Evolutionary conservation across 2,113 vertebrate species (phyloP), one percentile per base, ranked within the genome.

Genomic region (Paracanthobrama guichenoti): DNA sequence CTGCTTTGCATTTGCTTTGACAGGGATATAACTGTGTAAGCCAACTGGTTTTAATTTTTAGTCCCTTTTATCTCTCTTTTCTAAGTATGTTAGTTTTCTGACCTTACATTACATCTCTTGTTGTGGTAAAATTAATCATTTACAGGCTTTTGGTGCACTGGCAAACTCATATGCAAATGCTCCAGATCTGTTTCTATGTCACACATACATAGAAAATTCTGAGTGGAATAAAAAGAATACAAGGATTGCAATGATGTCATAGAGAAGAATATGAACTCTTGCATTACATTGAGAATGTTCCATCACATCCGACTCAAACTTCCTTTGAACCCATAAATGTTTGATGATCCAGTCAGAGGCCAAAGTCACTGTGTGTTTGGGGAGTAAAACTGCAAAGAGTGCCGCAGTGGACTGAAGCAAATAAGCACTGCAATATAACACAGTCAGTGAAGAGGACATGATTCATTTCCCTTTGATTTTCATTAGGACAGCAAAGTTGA

Each of bases 71-170:
- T 59, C 39, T 46, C 20, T 69, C 4, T 71, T 82, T 22, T 31
- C 22, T 5, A 1, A 24, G 46, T 77, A 26, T 64, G 46, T 50
- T 26, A 16, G 14, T 81, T 28, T 85, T 16, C 39, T 16, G 57
- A 86, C 77, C 78, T 28, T 48, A 28, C 59, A 69, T 44, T n/a
- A 14, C 46, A 31, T 39, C 42, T 46, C 67, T 53, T 84, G 48
- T 55, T 83, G 64, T 75, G 82, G 60, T 42, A 11, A 82, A 79
- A 82, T 86, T 0, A 86, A 86, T 89, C 57, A 87, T 87, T 83
- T 81, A 88, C 87, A 86, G 22, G 59, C 9, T 4, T 72, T 5
- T 46, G 69, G 42, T 6, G 69, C 12, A 8, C 50, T 79, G 73
- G 78, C 75, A 84, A 66, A 14, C 50, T 31, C 31, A 31, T 62